Evolutionary conservation across 2,113 vertebrate species (phyloP).

Genomic region (Marmota monax): DNA sequence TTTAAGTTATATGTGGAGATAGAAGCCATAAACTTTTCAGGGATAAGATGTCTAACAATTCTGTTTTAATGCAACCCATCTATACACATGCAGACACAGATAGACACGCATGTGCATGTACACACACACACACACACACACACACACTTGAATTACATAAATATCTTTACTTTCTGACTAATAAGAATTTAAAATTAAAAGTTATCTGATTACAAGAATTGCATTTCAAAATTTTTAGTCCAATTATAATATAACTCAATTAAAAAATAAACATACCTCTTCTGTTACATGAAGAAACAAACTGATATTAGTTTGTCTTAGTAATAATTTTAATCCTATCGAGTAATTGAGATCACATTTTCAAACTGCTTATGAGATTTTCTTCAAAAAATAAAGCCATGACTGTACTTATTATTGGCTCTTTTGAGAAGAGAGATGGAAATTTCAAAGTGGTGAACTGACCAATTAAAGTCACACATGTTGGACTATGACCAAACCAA

Average conservation of each 20-base stretch:
- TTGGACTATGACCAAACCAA: not conserved
- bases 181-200: slow-evolving; percentile 53
- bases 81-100: not conserved
- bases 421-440: slow-evolving; percentile 20
- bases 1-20: not conserved
- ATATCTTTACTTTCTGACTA: not conserved
- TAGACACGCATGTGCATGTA: not conserved
- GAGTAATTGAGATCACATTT: slow-evolving; percentile 11
- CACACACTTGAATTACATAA: not conserved
- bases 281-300: slow-evolving; percentile 45
- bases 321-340: slow-evolving; percentile 47
- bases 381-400: slow-evolving; percentile 52
- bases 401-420: not conserved
- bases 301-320: slow-evolving; percentile 27
- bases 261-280: slow-evolving; percentile 44
- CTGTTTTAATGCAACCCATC: not conserved
- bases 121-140: not conserved
- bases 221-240: slow-evolving; percentile 37
- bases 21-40: not conserved
- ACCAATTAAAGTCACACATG: not conserved
- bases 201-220: slow-evolving; percentile 29
- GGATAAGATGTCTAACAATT: not conserved
- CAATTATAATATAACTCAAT: not conserved
- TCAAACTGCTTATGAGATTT: slow-evolving; percentile 31
- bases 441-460: slow-evolving; percentile 31